phyloP scores from a whole-genome alignment of 1,140 invertebrate species.

The Nasonia longicornis region DNA sequence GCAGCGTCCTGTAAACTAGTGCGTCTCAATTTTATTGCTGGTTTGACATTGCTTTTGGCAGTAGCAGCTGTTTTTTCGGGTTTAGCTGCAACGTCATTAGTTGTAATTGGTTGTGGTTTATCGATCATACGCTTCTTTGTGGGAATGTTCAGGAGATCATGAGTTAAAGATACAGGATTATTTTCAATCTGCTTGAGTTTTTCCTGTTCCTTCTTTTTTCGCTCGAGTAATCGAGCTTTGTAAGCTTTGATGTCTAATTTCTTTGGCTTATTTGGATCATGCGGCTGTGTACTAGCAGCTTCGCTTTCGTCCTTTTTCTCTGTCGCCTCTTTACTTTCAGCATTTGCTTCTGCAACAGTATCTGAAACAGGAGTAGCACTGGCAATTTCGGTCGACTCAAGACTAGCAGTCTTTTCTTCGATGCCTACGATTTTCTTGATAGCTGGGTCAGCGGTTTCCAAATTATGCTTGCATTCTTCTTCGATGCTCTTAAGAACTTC shows the following conservation, averaged over 20 bases:
- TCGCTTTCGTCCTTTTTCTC: not conserved
- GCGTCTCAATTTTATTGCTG: constrained; percentile 40
- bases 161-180: constrained; percentile 54
- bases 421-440: not conserved
- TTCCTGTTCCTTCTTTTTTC: constrained; percentile 54
- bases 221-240: constrained; percentile 57
- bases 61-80: constrained; percentile 38
- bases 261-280: constrained; percentile 53
- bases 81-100: constrained; percentile 1
- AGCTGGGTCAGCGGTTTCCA: not conserved
- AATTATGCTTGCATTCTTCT: constrained; percentile 40
- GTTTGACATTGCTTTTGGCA: constrained; percentile 38
- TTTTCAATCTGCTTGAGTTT: constrained; percentile 49
- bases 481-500: constrained; percentile 39
- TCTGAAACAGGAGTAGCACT: not conserved
- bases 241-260: constrained; percentile 64
- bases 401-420: not conserved
- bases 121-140: constrained; percentile 45
- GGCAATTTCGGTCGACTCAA: not conserved
- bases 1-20: not conserved
- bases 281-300: constrained; percentile 24
- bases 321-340: not conserved
- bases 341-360: not conserved
- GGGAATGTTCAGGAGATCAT: constrained; percentile 55
- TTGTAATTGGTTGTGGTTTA: not conserved